Evolutionary conservation across 1,140 invertebrate species (phyloP), one percentile per base, ranked within the genome.

Genomic region (Probaryconus sp.): DNA sequence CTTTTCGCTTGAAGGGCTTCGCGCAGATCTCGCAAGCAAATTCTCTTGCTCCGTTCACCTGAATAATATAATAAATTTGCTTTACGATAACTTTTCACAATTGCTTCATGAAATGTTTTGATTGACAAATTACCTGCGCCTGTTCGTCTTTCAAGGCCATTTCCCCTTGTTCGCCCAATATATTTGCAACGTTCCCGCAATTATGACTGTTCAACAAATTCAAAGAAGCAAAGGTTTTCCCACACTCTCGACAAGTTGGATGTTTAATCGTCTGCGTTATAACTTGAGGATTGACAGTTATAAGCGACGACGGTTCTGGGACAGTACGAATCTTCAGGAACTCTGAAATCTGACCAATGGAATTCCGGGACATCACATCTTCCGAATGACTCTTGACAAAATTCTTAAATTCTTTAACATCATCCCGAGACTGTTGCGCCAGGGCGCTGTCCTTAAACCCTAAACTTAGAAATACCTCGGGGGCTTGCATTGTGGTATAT

Each of bases 1-100:
- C 91, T 84, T 90, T 89, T 58, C 90, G 79, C 79, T 90, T 91
- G 55, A 91, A 91, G 1, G 85, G 87, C 61, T 91, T 91, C 2
- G 81, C 83, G 75, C 91, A 91, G 18, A 90, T 83, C 33, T 91
- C 90, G 75, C 91, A 91, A 21, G 81, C 81, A 55, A 89, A 88
- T 28, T 64, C 63, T 2, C 79, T 80, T 20, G 79, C 86, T 13
- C 82, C 77, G 45, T 79, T 83, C 0, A 43, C 38, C 43, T 74
- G 38, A 10, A 37, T 33, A 60, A 64, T 18, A 50, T 35, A 35
- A 9, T 5, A 2, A 7, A 24, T 7, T 20, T 40, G 4, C 21
- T 24, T 24, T 24, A n/a, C 18, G 1, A 21, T 9, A 17, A 24
- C 40, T 21, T 65, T 37, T 3, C 10, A 37, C 11, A 40, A n/a